phyloP scores from a whole-genome alignment of 2,797 vertebrate species.

The Mionectes olivaceus region DNA sequence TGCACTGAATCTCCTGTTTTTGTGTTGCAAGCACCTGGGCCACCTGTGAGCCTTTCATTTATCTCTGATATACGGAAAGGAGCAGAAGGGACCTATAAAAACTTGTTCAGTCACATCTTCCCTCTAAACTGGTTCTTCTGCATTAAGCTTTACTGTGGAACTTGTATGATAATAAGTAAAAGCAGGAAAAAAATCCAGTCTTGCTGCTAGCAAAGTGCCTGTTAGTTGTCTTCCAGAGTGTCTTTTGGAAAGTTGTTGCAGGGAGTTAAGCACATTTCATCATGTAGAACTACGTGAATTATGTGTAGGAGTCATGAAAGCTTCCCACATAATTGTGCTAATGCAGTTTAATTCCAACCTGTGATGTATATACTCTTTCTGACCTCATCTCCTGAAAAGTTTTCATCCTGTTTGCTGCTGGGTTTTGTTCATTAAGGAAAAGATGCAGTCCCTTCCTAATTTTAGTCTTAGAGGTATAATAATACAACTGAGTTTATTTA shows the following conservation, averaged over 20 bases:
- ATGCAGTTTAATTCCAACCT: background rate
- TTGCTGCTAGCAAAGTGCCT: background rate
- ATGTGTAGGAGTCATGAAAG: background rate
- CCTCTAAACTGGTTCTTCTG: background rate
- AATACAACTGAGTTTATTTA: background rate
- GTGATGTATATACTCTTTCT: background rate
- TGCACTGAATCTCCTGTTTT: background rate
- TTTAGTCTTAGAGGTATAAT: background rate
- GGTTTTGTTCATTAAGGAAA: background rate
- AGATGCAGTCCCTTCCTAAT: background rate
- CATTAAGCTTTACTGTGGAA: background rate
- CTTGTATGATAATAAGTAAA: slow-evolving; percentile 17
- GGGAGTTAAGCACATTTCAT: background rate
- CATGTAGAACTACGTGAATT: background rate
- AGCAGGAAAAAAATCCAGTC: background rate
- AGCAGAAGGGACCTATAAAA: background rate
- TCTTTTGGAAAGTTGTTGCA: background rate
- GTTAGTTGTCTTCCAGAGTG: background rate
- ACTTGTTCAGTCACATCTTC: background rate
- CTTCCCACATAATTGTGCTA: background rate
- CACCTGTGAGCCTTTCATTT: background rate
- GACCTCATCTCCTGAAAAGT: background rate
- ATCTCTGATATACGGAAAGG: background rate
- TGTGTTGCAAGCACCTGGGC: background rate
- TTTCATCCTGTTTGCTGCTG: background rate